phyloP scores from a whole-genome alignment of 2,888 invertebrate species.

The Chaetogeoica ovagalla region DNA sequence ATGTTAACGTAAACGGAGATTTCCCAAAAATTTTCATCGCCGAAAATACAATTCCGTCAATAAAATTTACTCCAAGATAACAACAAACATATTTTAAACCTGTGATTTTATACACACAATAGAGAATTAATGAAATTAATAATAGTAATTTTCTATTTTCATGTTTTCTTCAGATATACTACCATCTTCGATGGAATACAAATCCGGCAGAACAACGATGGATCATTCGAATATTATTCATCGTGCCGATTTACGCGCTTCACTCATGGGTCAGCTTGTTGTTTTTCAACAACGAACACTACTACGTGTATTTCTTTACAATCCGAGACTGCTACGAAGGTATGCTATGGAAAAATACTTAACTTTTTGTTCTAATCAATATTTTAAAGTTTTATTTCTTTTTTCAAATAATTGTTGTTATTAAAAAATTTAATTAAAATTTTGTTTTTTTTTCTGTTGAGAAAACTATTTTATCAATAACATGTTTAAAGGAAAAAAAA shows the following conservation, averaged over 20 bases:
- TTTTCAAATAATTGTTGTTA: too few species aligned
- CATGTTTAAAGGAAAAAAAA: too few species aligned
- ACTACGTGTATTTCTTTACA: slow-evolving; percentile 98
- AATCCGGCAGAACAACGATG: slow-evolving; percentile 98
- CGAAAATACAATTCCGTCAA: too few species aligned
- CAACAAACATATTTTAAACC: not conserved
- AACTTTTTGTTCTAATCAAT: too few species aligned
- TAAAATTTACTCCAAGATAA: too few species aligned
- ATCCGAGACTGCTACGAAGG: slow-evolving; percentile 99
- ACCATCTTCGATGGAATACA: slow-evolving; percentile 97
- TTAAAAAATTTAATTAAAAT: too few species aligned
- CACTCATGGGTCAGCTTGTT: slow-evolving; percentile 98
- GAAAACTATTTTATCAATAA: too few species aligned
- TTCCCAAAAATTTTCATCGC: too few species aligned
- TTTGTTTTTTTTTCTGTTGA: too few species aligned
- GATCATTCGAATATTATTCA: slow-evolving; percentile 98
- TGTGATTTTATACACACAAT: too few species aligned
- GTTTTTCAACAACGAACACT: slow-evolving; percentile 96
- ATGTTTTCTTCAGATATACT: slow-evolving; percentile 80
- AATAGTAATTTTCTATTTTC: slow-evolving; percentile 18
- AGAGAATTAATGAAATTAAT: not conserved
- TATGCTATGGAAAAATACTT: slow-evolving; percentile 59
- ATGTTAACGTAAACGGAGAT: too few species aligned
- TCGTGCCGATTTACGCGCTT: slow-evolving; percentile 97
- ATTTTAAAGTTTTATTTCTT: too few species aligned